Percentiles rank a stretch among this genome's conserved stretches.
Conservation (phyloP, 2,888 invertebrate genomes). For the Myopa testacea region DNA sequence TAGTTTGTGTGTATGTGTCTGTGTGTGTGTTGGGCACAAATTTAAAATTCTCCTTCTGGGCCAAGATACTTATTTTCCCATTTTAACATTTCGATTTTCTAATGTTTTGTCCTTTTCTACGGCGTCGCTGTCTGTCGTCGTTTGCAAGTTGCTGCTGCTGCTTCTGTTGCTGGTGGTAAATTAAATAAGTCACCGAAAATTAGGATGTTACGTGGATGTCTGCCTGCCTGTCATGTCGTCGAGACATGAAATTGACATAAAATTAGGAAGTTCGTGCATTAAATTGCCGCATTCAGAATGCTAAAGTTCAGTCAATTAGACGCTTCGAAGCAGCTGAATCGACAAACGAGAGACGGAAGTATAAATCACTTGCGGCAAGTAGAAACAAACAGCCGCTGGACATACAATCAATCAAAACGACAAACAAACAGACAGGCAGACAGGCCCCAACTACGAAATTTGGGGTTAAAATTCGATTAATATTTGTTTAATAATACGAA, state of each 20-base stretch:
- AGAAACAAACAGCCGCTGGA: too few relatives aligned
- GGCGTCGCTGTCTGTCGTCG: background rate
- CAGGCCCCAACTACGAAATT: too few relatives aligned
- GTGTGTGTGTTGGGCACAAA: background rate
- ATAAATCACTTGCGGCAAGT: too few relatives aligned
- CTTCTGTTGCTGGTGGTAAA: background rate
- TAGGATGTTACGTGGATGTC: background rate
- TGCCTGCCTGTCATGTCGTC: background rate
- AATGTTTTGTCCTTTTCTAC: background rate
- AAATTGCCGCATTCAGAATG: constrained; percentile 13
- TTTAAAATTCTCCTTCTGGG: constrained; percentile 13
- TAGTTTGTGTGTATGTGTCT: background rate
- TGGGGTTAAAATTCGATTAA: too few relatives aligned
- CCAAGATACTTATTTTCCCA: constrained; percentile 6
- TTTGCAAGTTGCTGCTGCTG: background rate
- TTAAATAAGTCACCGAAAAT: constrained; percentile 19
- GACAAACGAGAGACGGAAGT: background rate
- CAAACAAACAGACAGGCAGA: too few relatives aligned
- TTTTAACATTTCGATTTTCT: constrained; percentile 3
- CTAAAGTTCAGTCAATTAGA: constrained; percentile 1
- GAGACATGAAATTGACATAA: background rate
- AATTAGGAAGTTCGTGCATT: constrained; percentile 15
- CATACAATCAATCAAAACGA: too few relatives aligned
- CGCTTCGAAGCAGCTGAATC: background rate
- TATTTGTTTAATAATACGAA: too few relatives aligned